A percentile compares a stretch with the other conserved stretches of the same genome.
Evolutionary conservation across 2,888 invertebrate species (phyloP).

Genomic region (Diploptera punctata): DNA sequence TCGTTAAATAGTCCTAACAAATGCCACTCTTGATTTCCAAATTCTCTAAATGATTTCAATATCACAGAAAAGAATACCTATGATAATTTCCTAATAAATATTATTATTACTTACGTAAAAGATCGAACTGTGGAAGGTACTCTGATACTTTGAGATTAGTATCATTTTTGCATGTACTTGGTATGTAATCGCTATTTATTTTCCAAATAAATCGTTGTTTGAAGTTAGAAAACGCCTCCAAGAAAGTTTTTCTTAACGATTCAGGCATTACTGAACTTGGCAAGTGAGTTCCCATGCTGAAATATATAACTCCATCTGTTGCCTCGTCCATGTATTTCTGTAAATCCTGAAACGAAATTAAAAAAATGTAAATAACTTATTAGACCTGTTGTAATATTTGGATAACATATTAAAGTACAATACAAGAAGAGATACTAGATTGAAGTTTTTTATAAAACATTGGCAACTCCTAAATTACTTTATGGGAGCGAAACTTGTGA

Average conservation of each 20-base stretch:
- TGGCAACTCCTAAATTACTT: too few species aligned
- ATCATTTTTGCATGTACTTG: slow-evolving; percentile 47
- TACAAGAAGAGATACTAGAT: too few species aligned
- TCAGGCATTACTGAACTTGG: slow-evolving; percentile 44
- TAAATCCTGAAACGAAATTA: slow-evolving; percentile 48
- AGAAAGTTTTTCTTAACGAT: slow-evolving; percentile 43
- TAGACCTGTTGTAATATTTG: too few species aligned
- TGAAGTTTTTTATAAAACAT: too few species aligned
- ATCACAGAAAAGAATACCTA: background rate
- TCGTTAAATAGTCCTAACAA: too few species aligned
- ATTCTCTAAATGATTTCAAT: too few species aligned
- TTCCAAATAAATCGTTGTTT: slow-evolving; percentile 49
- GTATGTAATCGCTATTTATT: slow-evolving; percentile 47
- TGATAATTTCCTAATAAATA: too few species aligned
- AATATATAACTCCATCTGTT: slow-evolving; percentile 46
- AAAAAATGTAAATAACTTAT: too few species aligned
- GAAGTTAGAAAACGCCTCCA: slow-evolving; percentile 47
- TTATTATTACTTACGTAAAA: slow-evolving; percentile 56
- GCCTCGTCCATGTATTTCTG: slow-evolving; percentile 45
- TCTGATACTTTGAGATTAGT: slow-evolving; percentile 47
- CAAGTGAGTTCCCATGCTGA: slow-evolving; percentile 48
- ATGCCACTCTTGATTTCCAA: too few species aligned
- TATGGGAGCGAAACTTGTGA: too few species aligned
- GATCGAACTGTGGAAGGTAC: slow-evolving; percentile 50
- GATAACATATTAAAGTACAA: too few species aligned